These are phyloP conservation scores for Bombus waltoni DNA, from an alignment of 1,140 invertebrate species.

Conservation along the genomic window DNA sequence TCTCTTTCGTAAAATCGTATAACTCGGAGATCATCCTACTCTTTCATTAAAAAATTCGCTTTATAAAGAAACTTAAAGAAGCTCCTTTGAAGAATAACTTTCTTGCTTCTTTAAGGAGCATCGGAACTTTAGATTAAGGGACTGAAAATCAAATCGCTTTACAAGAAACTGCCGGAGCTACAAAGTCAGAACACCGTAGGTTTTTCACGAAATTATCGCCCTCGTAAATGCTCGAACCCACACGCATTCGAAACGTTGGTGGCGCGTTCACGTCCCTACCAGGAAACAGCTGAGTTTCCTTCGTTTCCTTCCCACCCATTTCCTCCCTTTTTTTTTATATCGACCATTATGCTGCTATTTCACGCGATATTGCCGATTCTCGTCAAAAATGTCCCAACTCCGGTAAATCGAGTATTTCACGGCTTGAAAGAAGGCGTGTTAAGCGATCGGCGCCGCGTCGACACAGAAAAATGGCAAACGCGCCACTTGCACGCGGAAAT, in stretches of 20 bases:
- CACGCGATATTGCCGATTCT: background rate
- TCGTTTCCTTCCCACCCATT: background rate
- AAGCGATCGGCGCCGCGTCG: constrained; percentile 22
- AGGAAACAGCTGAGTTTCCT: background rate
- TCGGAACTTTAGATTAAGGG: background rate
- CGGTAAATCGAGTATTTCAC: constrained; percentile 1
- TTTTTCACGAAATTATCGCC: background rate
- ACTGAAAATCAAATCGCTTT: background rate
- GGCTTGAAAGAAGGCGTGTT: background rate
- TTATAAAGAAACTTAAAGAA: background rate
- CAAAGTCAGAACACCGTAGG: background rate
- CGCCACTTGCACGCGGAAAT: constrained; percentile 16
- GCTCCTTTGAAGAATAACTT: background rate
- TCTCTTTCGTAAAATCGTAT: background rate
- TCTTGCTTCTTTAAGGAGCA: background rate
- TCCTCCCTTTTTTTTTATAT: background rate
- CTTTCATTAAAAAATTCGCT: background rate
- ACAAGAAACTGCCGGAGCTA: background rate
- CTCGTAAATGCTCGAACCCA: background rate
- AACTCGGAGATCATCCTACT: background rate
- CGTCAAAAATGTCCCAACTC: background rate
- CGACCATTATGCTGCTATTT: constrained; percentile 8
- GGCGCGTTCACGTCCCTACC: background rate
- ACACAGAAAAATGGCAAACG: constrained; percentile 10
- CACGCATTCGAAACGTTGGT: background rate